Base-by-base conservation (phyloP, 2,113 vertebrate species). In the Ceratotherium simum region DNA sequence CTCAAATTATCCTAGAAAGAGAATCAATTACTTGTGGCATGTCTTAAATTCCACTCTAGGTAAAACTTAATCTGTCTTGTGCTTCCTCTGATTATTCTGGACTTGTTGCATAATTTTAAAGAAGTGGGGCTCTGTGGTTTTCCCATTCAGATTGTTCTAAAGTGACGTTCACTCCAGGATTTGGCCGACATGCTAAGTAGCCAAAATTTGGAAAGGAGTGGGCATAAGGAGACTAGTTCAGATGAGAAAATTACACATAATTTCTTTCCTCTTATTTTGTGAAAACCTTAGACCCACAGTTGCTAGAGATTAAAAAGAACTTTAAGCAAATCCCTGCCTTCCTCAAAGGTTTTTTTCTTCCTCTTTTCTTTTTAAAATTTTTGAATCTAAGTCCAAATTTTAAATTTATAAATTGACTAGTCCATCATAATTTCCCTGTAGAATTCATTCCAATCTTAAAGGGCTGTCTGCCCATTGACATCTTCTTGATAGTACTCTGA, bases 71-170 rank as follows among this genome's bases (percentile, higher is more conserved):
- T 96, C 94, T 76, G 29, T 78, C 18, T 27, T 88, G 65, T 64
- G 31, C 54, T 92, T 72, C 67, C 46, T 81, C 54, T 92, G 60
- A 75, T 97, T 92, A 80, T 90, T 96, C 87, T 51, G 79, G 90
- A 93, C 94, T 96, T 97, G 96, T 5, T 69, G 20, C 51, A 14
- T 90, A 70, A 76, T 95, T 97, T 96, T 92, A 94, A 88, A 88
- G 88, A 73, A 46, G 10, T 12, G 16, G 51, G 21, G 20, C 21
- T 87, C 95, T 70, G 73, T 82, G 83, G 58, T 84, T 92, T 87
- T 82, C 79, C 39, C 36, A 85, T 29, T 92, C 51, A 48, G 65
- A 33, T 23, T 54, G 86, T 70, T 95, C 21, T 48, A 81, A 92
- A 56, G 75, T 56, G 2, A 90, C 0, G 2, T 65, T 96, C 83